These are phyloP conservation scores for Thalassaphorura encarpata DNA, from an alignment of 1,140 invertebrate species.

Conservation along the genomic window DNA sequence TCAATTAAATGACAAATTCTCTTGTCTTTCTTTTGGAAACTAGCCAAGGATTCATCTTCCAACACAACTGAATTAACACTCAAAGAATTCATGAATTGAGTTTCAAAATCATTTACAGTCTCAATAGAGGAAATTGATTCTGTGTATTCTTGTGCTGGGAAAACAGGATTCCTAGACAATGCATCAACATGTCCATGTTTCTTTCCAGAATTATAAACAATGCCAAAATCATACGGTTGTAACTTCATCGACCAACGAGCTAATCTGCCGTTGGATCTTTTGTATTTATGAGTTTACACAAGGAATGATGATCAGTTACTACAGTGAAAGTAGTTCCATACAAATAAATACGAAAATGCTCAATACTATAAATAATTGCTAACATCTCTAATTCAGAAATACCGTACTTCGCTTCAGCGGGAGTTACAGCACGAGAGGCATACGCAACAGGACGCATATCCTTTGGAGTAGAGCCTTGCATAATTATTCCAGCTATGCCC, in stretches of 20 bases:
- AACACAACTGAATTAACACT: too few relatives aligned
- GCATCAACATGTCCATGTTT: background rate
- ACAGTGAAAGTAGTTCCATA: slow-evolving; percentile 33
- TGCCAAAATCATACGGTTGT: background rate
- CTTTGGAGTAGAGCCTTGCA: background rate
- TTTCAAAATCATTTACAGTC: too few relatives aligned
- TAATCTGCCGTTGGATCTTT: background rate
- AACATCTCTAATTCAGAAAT: slow-evolving; percentile 40
- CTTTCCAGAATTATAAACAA: background rate
- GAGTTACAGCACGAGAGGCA: slow-evolving; percentile 36
- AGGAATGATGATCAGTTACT: background rate
- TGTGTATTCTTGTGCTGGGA: too few relatives aligned
- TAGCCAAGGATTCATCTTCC: too few relatives aligned
- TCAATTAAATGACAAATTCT: too few relatives aligned
- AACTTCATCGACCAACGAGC: background rate
- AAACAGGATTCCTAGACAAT: background rate
- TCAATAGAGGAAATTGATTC: too few relatives aligned
- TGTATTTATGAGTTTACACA: background rate
- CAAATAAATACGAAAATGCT: slow-evolving; percentile 38
- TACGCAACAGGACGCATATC: slow-evolving; percentile 39
- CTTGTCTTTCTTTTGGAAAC: too few relatives aligned
- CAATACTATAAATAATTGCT: slow-evolving; percentile 36
- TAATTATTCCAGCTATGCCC: slow-evolving; percentile 1
- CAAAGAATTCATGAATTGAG: too few relatives aligned
- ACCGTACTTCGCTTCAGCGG: slow-evolving; percentile 36